Evolutionary conservation across 2,888 invertebrate species (phyloP), one percentile per base, ranked within the genome.

Genomic region (Cataglyphis cursor): DNA sequence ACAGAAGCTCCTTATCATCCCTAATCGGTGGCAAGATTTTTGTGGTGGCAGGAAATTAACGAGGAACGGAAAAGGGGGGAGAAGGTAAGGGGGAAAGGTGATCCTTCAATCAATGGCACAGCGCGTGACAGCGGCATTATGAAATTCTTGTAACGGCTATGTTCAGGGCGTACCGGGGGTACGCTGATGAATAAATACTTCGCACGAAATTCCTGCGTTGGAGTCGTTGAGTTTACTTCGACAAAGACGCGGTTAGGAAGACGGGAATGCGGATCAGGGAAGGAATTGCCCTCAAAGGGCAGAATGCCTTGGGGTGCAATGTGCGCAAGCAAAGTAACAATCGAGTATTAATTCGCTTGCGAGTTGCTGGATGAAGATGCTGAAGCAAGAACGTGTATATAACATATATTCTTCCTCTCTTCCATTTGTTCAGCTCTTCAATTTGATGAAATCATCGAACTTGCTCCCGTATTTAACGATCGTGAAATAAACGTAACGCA

Each of bases 151-250:
- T 86, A 87, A 82, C 85, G 74, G 51, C 88, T 51, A 1, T 89
- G 82, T 86, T 89, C 89, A 85, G 65, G 87, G 89, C 89, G 89
- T 89, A 89, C 87, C 89, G 35, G 65, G 75, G 81, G 70, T 62
- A 61, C 62, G 28, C 90, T 90, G 89, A 90, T 90, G 89, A 90
- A 90, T 90, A 90, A 90, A 90, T 90, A 89, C 89, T 90, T 90
- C 73, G 80, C 83, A 83, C 87, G 89, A 87, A 90, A 90, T 90
- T 90, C 85, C 74, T 85, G 83, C 65, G 90, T 84, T 83, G 83
- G 87, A 88, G 89, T 90, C 85, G 66, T 51, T 64, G 64, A 73
- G 74, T 57, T 51, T 85, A 72, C 75, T 82, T 74, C 73, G 80
- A 85, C 87, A 85, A 89, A 89, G 89, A 87, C 74, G 61, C 65